Conservation (phyloP, 2,113 vertebrate genomes). For the Crotalus tigris region DNA sequence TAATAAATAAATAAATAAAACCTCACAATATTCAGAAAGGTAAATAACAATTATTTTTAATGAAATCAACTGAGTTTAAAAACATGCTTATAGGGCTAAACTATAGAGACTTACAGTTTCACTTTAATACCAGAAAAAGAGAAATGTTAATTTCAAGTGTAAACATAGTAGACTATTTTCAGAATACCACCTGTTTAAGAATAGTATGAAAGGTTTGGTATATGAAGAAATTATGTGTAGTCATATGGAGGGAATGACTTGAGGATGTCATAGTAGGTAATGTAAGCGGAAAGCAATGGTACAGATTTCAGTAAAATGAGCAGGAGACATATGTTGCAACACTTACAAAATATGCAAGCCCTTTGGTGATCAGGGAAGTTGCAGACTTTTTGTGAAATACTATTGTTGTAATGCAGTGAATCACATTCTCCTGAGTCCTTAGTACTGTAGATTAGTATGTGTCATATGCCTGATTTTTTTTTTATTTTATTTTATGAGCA, state of each 20-base stretch:
- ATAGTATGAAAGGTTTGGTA: background rate
- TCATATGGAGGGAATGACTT: conserved; percentile 8
- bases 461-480: background rate
- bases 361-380: conserved; percentile 3
- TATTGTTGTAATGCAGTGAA: conserved; percentile 26
- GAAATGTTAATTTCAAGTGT: background rate
- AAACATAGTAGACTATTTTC: background rate
- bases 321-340: conserved; percentile 36
- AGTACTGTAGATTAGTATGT: conserved; percentile 31
- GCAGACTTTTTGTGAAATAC: conserved; percentile 43
- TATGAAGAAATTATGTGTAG: conserved; percentile 27
- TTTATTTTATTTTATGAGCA: background rate
- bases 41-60: background rate
- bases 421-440: conserved; percentile 13
- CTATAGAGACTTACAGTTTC: background rate
- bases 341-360: conserved; percentile 2
- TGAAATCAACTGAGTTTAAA: background rate
- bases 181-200: conserved; percentile 14
- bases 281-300: conserved; percentile 4
- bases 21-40: background rate
- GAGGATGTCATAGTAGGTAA: background rate
- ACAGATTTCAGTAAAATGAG: conserved; percentile 47
- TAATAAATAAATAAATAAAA: background rate
- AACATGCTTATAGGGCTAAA: background rate
- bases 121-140: background rate